Base-by-base conservation (phyloP, 2,888 invertebrate genomes). In the Dyspetes luteomarginatus region DNA sequence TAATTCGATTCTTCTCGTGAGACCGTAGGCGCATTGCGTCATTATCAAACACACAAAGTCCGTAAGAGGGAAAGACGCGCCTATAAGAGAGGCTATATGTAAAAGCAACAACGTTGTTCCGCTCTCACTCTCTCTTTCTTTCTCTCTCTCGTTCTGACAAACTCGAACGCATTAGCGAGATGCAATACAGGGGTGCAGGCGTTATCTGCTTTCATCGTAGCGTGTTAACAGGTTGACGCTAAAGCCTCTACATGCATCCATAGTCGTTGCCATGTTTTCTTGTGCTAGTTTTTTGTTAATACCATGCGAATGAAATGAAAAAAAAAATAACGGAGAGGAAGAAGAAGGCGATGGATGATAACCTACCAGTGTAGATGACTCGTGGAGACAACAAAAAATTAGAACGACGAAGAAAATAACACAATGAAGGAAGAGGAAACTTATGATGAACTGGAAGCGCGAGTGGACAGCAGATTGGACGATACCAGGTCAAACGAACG, bases 141-240 rank as follows among this genome's bases (percentile, higher is more conserved):
- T 17, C 24, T 24, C 28, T 17, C 2, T 48, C 24, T 50, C 2
- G 17, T 45, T 36, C 72, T 36, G 15, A 58, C 74, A 68, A 81
- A 81, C 80, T 64, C 73, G 56, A 64, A 68, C 64, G 56, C 81
- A 77, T 81, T 77, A 81, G 64, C 68, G 67, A 58, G 45, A 68
- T 17, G 19, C 48, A 36, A n/a, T 45, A 26, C 19, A 41, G n/a
- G 43, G 50, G 26, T 7, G 43, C 58, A 19, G 41, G 50, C 67
- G 52, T 74, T 77, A 64, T 77, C 64, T 68, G 67, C 43, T 56
- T 58, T 69, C 43, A 56, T 77, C 52, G 55, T 52, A 43, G 64
- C 56, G 68, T 58, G 72, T 76, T 81, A 81, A 68, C 72, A 48
- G 76, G 72, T 72, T 45, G 67, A 68, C 60, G 56, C 60, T 76